These are phyloP conservation scores for Paelopatides confundens DNA, from an alignment of 53 echinoderm and acorn worm genomes.

Conservation along the genomic window DNA sequence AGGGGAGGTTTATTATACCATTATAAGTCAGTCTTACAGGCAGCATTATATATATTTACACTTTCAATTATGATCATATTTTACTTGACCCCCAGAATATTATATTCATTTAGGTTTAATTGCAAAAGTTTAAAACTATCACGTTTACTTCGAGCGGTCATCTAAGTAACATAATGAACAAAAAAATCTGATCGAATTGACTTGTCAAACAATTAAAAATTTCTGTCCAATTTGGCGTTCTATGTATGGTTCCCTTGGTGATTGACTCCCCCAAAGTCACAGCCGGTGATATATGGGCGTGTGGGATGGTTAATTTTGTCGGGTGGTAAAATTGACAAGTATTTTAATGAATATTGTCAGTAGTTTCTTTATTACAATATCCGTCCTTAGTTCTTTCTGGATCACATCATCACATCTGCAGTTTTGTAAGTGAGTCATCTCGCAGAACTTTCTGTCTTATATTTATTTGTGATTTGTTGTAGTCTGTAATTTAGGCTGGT, in stretches of 20 bases:
- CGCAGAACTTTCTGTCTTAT: too few species aligned
- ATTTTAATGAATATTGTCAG: slow-evolving; percentile 21
- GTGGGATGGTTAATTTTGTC: not conserved
- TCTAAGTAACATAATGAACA: too few species aligned
- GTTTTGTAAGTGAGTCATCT: too few species aligned
- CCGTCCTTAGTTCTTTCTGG: too few species aligned
- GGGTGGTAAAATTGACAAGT: slow-evolving; percentile 20
- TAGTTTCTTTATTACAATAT: too few species aligned
- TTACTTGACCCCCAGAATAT: not conserved
- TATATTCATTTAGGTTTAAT: not conserved
- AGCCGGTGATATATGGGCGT: not conserved
- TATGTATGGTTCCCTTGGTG: not conserved
- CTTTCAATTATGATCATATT: not conserved
- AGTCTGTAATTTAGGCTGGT: too few species aligned
- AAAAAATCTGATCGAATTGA: not conserved
- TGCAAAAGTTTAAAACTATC: not conserved
- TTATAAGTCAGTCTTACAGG: too few species aligned
- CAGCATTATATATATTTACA: not conserved
- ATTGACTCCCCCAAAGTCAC: not conserved
- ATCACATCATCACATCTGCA: too few species aligned
- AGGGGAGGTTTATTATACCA: not conserved
- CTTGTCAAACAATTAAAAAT: not conserved
- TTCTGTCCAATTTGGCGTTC: not conserved
- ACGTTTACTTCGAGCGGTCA: too few species aligned
- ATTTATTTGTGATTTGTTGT: too few species aligned